phyloP scores from a whole-genome alignment of 2,113 vertebrate genomes.

The Trachemys scripta region DNA sequence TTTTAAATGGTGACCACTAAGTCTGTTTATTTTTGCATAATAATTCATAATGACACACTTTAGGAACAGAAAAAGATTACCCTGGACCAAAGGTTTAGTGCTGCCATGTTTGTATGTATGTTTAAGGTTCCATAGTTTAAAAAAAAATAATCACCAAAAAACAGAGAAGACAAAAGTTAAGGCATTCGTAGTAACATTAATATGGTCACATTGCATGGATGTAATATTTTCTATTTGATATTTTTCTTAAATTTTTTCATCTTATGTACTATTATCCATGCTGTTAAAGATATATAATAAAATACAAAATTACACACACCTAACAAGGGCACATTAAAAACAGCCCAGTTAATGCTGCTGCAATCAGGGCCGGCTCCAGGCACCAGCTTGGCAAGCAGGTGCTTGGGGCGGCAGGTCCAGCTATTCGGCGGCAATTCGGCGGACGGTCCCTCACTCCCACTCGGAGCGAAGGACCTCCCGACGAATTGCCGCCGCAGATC shows the following conservation, averaged over 20 bases:
- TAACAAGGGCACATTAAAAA: neutral
- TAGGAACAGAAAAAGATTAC: neutral
- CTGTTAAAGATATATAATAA: neutral
- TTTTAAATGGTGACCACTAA: neutral
- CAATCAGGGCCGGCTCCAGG: neutral
- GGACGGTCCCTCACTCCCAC: too few species aligned
- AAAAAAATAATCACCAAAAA: neutral
- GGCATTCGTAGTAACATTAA: rapidly evolving
- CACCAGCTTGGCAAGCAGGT: too few species aligned
- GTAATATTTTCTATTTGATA: neutral
- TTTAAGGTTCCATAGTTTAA: neutral
- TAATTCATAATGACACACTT: rapidly evolving
- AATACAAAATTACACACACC: neutral
- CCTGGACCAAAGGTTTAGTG: neutral
- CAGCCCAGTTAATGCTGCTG: neutral
- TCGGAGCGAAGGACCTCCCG: too few species aligned
- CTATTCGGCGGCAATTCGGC: too few species aligned
- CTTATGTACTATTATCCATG: neutral
- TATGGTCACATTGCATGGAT: rapidly evolving
- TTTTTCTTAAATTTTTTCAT: neutral
- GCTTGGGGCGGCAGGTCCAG: too few species aligned
- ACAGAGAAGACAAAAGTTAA: neutral
- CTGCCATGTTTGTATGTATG: neutral
- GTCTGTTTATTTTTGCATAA: neutral
- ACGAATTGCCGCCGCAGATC: too few species aligned